A percentile compares a stretch with the other conserved stretches of the same genome.
Conservation (phyloP, 23 tunicate species). For the Trididemnum miniatum region DNA sequence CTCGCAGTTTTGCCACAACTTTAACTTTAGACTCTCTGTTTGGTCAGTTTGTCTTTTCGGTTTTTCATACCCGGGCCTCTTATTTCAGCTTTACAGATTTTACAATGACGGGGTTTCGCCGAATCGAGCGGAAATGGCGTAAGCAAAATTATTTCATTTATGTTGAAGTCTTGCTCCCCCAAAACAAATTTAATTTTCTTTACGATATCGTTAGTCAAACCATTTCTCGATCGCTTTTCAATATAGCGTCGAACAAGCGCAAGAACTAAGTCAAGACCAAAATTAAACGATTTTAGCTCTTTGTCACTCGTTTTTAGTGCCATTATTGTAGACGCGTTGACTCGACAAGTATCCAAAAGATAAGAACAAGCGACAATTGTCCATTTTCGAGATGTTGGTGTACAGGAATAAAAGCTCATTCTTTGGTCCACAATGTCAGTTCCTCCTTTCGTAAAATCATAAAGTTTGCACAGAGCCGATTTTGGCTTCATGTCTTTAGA, state of each 20-base stretch:
- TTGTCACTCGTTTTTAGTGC: background rate
- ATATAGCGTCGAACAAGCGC: background rate
- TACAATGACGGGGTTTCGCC: background rate
- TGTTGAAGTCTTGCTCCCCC: background rate
- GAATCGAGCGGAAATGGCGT: background rate
- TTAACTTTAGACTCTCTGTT: background rate
- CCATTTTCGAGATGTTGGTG: too few species aligned
- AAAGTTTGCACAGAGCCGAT: too few species aligned
- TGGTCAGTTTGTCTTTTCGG: background rate
- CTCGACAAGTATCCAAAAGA: too few species aligned
- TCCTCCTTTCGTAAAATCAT: too few species aligned
- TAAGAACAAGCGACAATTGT: too few species aligned
- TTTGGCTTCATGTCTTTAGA: too few species aligned
- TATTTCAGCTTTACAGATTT: background rate
- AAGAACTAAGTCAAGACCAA: background rate
- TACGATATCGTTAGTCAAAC: background rate
- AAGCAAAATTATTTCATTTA: background rate
- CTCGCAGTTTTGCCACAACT: background rate
- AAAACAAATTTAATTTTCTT: background rate
- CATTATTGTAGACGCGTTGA: background rate
- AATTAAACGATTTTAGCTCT: background rate
- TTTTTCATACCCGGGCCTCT: background rate
- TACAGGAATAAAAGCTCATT: too few species aligned
- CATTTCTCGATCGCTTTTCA: background rate
- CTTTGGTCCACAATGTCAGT: too few species aligned